Evolutionary conservation across 2,113 vertebrate species (phyloP).

Genomic region (Lichenostomus cassidix): DNA sequence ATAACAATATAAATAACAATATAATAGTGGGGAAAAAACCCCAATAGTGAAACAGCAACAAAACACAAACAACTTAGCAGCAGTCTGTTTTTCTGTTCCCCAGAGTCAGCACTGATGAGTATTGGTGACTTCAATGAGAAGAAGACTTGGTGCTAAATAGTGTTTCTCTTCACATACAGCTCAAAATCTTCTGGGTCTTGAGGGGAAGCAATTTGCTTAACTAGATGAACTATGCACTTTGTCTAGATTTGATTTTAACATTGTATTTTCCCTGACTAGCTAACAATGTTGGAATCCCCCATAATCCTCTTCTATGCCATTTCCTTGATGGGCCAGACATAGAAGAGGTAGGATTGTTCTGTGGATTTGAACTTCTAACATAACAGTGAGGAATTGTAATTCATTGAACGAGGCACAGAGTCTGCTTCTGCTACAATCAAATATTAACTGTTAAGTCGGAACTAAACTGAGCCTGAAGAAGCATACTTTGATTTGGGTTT

Average conservation of each 20-base stretch:
- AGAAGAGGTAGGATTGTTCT: conserved; percentile 76
- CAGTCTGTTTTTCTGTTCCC: background rate
- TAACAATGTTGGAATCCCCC: conserved; percentile 87
- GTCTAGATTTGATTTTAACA: background rate
- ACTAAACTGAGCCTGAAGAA: background rate
- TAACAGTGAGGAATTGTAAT: background rate
- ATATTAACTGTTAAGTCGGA: background rate
- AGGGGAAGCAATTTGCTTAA: background rate
- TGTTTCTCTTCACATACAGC: background rate
- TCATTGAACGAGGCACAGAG: background rate
- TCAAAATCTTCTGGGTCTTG: background rate
- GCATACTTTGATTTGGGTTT: background rate
- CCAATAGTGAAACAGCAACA: background rate
- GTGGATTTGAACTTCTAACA: background rate
- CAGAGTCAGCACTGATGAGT: background rate
- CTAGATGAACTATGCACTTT: background rate
- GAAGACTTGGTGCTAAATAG: background rate
- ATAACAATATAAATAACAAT: too few relatives aligned
- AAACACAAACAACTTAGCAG: background rate
- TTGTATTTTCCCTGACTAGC: conserved; percentile 63
- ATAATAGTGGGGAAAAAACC: too few relatives aligned
- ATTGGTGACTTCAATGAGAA: background rate
- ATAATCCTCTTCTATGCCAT: conserved; percentile 64
- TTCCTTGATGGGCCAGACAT: conserved; percentile 75
- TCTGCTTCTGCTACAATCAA: background rate